Percentiles rank a stretch among this genome's conserved stretches.
Conservation (phyloP, 2,113 vertebrate species). For the Ptilonorhynchus violaceus region DNA sequence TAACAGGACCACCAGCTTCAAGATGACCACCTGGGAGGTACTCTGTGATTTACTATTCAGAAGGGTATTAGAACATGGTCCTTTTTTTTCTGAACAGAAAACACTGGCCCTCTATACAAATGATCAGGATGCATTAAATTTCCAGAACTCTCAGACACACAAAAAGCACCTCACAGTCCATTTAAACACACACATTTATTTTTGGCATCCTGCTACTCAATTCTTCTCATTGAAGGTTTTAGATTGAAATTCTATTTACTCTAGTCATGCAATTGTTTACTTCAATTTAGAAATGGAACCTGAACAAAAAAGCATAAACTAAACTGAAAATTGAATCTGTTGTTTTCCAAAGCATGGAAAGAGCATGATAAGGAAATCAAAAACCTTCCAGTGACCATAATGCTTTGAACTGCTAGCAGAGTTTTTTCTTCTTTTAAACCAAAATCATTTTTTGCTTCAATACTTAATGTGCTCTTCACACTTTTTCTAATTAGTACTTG, state of each 20-base stretch:
- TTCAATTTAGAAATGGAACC: neutral
- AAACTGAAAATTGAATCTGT: neutral
- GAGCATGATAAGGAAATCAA: slow-evolving; percentile 32
- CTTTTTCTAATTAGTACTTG: slow-evolving; percentile 49
- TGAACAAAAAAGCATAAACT: neutral
- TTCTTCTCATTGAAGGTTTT: neutral
- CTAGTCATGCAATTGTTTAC: neutral
- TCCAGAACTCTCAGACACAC: neutral
- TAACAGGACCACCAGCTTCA: neutral
- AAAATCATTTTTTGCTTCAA: neutral
- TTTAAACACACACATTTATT: neutral
- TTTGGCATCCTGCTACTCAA: neutral
- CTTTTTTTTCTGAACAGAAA: neutral
- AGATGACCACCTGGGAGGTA: neutral
- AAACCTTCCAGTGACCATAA: neutral
- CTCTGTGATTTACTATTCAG: neutral
- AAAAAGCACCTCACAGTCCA: neutral
- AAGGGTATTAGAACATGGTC: neutral
- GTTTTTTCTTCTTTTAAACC: neutral
- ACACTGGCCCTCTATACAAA: neutral
- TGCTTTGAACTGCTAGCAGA: neutral
- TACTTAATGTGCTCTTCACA: slow-evolving; percentile 9
- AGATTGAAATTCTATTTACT: neutral
- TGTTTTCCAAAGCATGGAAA: neutral
- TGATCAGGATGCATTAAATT: neutral